Percentiles rank a stretch among this genome's conserved stretches.
Evolutionary conservation across 2,113 vertebrate species (phyloP).

Genomic region (Hydrochoerus hydrochaeris): DNA sequence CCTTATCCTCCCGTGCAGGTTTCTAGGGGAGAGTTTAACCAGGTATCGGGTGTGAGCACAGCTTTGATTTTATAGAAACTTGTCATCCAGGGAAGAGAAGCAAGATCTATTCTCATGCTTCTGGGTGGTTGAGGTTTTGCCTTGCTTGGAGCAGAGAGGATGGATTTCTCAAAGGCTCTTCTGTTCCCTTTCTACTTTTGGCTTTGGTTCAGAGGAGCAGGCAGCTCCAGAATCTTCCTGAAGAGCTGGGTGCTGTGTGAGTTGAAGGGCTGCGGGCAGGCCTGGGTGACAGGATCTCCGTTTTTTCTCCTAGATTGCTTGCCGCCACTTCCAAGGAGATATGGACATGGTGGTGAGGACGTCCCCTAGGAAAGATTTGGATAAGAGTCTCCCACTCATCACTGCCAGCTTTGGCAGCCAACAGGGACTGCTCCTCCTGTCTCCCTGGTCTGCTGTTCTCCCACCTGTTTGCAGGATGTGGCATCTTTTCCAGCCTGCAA

Average conservation of each 20-base stretch:
- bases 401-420: slow-evolving; percentile 21
- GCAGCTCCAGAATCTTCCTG: slow-evolving; percentile 73
- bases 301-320: slow-evolving; percentile 25
- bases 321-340: slow-evolving; percentile 12
- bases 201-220: slow-evolving; percentile 70
- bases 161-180: slow-evolving; percentile 73
- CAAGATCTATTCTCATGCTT: slow-evolving; percentile 38
- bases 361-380: not conserved
- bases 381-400: not conserved
- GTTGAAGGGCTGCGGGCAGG: slow-evolving; percentile 49
- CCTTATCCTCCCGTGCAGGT: slow-evolving; percentile 76
- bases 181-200: slow-evolving; percentile 72
- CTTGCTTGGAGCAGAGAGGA: slow-evolving; percentile 55
- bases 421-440: not conserved
- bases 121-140: slow-evolving; percentile 50
- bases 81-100: slow-evolving; percentile 31
- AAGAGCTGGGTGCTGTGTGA: slow-evolving; percentile 64
- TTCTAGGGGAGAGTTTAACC: slow-evolving; percentile 77
- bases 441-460: not conserved
- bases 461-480: slow-evolving; percentile 60
- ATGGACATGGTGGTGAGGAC: not conserved
- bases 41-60: slow-evolving; percentile 66
- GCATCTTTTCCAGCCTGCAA: slow-evolving; percentile 46
- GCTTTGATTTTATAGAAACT: slow-evolving; percentile 62
- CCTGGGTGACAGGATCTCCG: not conserved